These are phyloP conservation scores for Luperina nickerlii DNA, from an alignment of 2,888 invertebrate genomes.

Conservation along the genomic window DNA sequence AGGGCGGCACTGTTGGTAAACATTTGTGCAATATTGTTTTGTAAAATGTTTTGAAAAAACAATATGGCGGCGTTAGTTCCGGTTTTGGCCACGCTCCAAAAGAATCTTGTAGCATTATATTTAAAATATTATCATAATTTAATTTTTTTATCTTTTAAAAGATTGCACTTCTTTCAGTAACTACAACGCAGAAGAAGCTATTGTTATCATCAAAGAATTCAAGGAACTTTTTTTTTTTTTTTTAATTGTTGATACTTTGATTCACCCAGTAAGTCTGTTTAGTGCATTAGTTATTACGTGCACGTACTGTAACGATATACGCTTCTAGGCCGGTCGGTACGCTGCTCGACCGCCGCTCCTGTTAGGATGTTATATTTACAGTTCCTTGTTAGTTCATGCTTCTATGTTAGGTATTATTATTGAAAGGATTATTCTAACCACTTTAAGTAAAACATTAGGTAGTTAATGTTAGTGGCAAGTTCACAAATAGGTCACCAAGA, in stretches of 20 bases:
- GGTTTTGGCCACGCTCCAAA: neutral
- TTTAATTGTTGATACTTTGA: slow-evolving; percentile 53
- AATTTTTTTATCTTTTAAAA: neutral
- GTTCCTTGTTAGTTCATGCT: slow-evolving; percentile 67
- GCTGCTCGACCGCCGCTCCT: slow-evolving; percentile 83
- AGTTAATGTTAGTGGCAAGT: slow-evolving; percentile 11
- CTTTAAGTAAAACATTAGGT: slow-evolving; percentile 2
- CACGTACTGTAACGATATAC: slow-evolving; percentile 88
- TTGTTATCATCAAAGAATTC: neutral
- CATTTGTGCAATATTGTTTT: neutral
- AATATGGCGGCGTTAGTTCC: neutral
- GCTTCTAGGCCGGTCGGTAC: slow-evolving; percentile 84
- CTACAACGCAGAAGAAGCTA: no score
- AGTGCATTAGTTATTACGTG: slow-evolving; percentile 80
- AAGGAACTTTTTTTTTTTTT: neutral
- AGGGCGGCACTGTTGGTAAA: neutral
- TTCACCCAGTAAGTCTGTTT: slow-evolving; percentile 64
- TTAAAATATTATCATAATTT: neutral
- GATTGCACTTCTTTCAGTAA: neutral
- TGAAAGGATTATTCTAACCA: neutral
- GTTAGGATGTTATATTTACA: slow-evolving; percentile 80
- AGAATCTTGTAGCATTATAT: neutral
- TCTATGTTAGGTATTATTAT: slow-evolving; percentile 29
- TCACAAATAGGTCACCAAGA: neutral
- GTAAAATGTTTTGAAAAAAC: neutral